phyloP scores from a whole-genome alignment of 1,140 invertebrate species.

The Eriocheir sinensis region DNA sequence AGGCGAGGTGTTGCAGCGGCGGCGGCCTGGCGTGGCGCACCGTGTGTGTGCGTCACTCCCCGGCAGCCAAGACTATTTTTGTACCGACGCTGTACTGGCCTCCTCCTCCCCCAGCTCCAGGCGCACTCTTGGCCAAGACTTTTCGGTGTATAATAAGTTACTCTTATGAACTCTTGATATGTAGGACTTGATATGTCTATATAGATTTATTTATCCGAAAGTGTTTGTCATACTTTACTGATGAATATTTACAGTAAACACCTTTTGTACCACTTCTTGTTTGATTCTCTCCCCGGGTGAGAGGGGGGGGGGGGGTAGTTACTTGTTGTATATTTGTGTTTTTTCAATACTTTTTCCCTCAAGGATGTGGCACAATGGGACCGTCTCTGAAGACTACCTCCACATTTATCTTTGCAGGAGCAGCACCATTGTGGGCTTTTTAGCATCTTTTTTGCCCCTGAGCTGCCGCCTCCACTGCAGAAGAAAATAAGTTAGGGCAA shows the following conservation, averaged over 20 bases:
- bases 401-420: too few species aligned
- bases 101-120: background rate
- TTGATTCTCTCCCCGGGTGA: background rate
- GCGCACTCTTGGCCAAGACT: background rate
- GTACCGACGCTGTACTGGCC: background rate
- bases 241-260: background rate
- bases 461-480: too few species aligned
- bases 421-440: too few species aligned
- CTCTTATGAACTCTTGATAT: background rate
- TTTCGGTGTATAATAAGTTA: background rate
- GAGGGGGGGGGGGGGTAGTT: too few species aligned
- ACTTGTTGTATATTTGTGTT: too few species aligned
- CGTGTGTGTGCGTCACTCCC: background rate
- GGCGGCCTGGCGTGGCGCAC: background rate
- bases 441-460: too few species aligned
- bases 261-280: background rate
- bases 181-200: conserved; percentile 16
- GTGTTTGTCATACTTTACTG: conserved; percentile 22
- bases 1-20: background rate
- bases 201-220: conserved; percentile 27
- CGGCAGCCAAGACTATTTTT: conserved; percentile 1
- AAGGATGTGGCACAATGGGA: too few species aligned
- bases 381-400: too few species aligned
- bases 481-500: too few species aligned
- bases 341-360: too few species aligned